A percentile compares a stretch with the other conserved stretches of the same genome.
phyloP scores from a whole-genome alignment of 1,140 invertebrate species.

The Akabosia matsudoensis region DNA sequence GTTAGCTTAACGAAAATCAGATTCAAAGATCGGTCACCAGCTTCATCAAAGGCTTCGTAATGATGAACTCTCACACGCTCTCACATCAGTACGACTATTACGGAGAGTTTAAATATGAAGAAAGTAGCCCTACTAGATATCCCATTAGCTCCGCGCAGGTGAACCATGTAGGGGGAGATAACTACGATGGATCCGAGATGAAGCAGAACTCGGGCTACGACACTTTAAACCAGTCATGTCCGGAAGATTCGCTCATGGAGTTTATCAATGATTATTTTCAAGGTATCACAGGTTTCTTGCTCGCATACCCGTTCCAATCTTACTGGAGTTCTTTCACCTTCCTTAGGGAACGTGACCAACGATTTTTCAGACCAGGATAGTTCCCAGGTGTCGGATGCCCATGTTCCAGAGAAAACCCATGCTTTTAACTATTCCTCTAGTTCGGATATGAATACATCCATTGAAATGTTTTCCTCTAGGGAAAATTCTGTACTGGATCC shows the following conservation, averaged over 20 bases:
- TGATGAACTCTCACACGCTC: too few species aligned
- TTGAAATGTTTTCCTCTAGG: background rate
- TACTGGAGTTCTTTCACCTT: background rate
- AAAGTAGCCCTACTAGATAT: too few species aligned
- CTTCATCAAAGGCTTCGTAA: too few species aligned
- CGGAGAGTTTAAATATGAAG: too few species aligned
- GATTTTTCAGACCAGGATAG: background rate
- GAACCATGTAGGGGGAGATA: too few species aligned
- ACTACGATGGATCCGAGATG: too few species aligned
- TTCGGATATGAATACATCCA: background rate
- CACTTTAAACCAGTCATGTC: too few species aligned
- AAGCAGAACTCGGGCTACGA: background rate
- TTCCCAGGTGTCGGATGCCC: background rate
- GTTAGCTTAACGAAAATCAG: too few species aligned
- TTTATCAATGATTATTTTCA: slow-evolving; percentile 6
- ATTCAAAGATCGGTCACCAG: too few species aligned
- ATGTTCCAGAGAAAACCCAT: background rate
- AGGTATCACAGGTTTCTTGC: background rate
- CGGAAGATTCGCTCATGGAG: slow-evolving; percentile 19
- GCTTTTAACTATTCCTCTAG: background rate
- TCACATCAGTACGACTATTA: too few species aligned
- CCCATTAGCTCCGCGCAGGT: too few species aligned
- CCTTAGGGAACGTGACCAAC: background rate
- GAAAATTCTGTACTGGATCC: background rate
- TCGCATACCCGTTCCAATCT: background rate